Evolutionary conservation across 92 coral and sea anemone genomes (phyloP).

Genomic region (Epizoanthus rinbou): DNA sequence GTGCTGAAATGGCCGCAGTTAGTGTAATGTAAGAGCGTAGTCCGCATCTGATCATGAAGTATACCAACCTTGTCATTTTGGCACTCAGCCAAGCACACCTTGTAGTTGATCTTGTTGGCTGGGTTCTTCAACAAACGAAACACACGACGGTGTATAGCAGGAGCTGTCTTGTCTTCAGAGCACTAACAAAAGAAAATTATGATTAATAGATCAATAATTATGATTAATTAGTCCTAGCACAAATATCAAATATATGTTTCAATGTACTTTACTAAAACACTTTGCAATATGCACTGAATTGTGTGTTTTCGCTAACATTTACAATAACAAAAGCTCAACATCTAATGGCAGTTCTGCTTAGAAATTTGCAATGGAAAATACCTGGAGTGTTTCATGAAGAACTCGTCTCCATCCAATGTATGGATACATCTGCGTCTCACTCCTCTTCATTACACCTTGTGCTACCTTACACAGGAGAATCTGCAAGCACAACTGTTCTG

Average conservation of each 20-base stretch:
- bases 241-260: too few species aligned
- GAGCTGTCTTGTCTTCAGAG: slow-evolving; percentile 80
- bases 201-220: too few species aligned
- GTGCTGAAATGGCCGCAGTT: too few species aligned
- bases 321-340: too few species aligned
- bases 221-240: too few species aligned
- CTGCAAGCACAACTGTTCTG: slow-evolving; percentile 14
- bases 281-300: too few species aligned
- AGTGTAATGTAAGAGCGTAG: too few species aligned
- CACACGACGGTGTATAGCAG: slow-evolving; percentile 67
- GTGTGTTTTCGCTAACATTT: too few species aligned
- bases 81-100: slow-evolving; percentile 79
- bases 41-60: background rate
- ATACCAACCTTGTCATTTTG: slow-evolving; percentile 58
- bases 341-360: too few species aligned
- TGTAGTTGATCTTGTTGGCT: slow-evolving; percentile 66
- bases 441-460: slow-evolving; percentile 65
- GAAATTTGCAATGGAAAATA: background rate
- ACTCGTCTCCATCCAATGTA: slow-evolving; percentile 44
- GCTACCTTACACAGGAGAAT: slow-evolving; percentile 70
- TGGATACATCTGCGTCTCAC: slow-evolving; percentile 32
- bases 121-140: slow-evolving; percentile 69
- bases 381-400: slow-evolving; percentile 56
- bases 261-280: too few species aligned
- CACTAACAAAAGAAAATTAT: slow-evolving; percentile 33